Evolutionary conservation across 2,797 vertebrate species (phyloP), one percentile per base, ranked within the genome.

Genomic region (Calcarius lapponicus): DNA sequence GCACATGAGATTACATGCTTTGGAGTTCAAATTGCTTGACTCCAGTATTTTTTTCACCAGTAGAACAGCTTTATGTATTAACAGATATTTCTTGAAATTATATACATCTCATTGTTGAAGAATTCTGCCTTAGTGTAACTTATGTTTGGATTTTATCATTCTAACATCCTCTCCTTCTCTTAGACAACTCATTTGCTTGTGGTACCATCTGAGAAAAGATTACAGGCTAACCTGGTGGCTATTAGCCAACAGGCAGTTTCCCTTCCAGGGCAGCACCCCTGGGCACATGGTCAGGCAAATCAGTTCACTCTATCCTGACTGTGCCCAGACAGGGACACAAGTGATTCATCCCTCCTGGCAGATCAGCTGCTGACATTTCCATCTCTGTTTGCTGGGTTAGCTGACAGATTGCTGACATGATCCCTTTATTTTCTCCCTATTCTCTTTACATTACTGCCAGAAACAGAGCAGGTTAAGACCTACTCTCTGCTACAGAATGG

Each of bases 391-490:
- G 56, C 72, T 81, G 84, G 66, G 11, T 79, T 83, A 89, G 84
- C 62, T 89, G 91, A 82, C 53, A 89, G 91, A 93, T n/a, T 80
- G 74, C 80, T 92, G 71, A 90, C 93, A 91, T 13, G 51, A 92
- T 78, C 73, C 28, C 60, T 91, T 88, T 60, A 50, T 72, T 67
- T 78, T 45, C 48, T 71, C 38, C 70, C 24, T 71, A 31, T 79
- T 87, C 43, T 84, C 38, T 71, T 74, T 65, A 61, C 34, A 45
- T 72, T 57, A 60, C 6, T 66, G n/a, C 22, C 3, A 24, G 12
- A 16, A 72, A 54, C 25, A 80, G 13, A 57, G 40, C 38, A 82
- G 56, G 75, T 56, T 53, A 95, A 56, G 31, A 43, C 6, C 38
- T 47, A 36, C 26, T 81, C 79, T 76, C 56, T 54, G 50, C 34